Conservation (phyloP, 2,888 invertebrate species). For the Drosophila basisetae region DNA sequence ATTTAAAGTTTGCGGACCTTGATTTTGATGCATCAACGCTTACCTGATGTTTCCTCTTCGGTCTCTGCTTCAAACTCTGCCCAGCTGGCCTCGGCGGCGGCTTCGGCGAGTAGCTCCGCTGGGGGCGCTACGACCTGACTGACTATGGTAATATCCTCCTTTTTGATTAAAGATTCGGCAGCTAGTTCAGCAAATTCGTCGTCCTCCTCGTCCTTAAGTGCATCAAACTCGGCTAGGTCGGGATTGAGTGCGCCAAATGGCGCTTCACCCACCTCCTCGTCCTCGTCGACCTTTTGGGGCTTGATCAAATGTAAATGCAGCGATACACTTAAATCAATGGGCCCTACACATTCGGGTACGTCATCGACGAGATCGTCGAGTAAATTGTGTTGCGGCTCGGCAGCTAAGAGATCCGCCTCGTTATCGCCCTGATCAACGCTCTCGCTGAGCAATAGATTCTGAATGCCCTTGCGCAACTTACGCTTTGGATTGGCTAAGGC, state of each 20-base stretch:
- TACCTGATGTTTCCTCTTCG: conserved; percentile 54
- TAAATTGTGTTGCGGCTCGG: conserved; percentile 87
- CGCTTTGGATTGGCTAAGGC: conserved; percentile 85
- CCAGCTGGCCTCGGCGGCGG: conserved; percentile 87
- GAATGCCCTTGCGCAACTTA: conserved; percentile 88
- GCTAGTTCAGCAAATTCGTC: conserved; percentile 92
- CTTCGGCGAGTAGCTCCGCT: conserved; percentile 86
- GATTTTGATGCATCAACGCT: background rate
- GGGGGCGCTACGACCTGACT: conserved; percentile 84
- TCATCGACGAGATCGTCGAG: conserved; percentile 91
- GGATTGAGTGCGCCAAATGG: conserved; percentile 58
- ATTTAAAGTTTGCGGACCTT: no score
- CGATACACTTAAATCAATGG: conserved; percentile 90
- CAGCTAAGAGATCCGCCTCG: conserved; percentile 71
- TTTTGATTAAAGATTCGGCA: conserved; percentile 90
- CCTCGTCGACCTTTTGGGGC: conserved; percentile 82
- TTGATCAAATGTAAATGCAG: conserved; percentile 87
- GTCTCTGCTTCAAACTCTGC: conserved; percentile 87
- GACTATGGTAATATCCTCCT: conserved; percentile 85
- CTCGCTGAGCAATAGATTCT: conserved; percentile 89
- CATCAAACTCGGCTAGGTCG: conserved; percentile 87
- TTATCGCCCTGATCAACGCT: conserved; percentile 86
- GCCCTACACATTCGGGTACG: conserved; percentile 87
- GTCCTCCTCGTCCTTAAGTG: conserved; percentile 88
- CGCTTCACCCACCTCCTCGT: conserved; percentile 50